phyloP scores from a whole-genome alignment of 2,113 vertebrate species.

The Poeciliopsis retropinna region DNA sequence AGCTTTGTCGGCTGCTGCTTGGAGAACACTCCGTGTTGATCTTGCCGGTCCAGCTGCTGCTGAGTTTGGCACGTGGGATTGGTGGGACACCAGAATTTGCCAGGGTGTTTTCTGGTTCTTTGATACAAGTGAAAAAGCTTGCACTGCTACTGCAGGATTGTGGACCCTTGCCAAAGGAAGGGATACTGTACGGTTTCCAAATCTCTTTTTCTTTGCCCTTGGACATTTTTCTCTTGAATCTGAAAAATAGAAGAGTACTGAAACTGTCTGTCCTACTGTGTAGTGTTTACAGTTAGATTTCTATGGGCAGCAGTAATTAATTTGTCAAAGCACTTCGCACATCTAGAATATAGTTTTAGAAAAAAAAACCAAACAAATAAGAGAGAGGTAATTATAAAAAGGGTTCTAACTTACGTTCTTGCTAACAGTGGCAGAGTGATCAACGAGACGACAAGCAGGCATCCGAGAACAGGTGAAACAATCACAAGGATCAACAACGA shows the following conservation, averaged over 20 bases:
- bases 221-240: slow-evolving; percentile 45
- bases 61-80: slow-evolving; percentile 75
- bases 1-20: slow-evolving; percentile 45
- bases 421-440: slow-evolving; percentile 46
- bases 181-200: slow-evolving; percentile 10
- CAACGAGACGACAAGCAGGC: slow-evolving; percentile 57
- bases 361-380: background rate
- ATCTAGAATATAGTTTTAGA: no score
- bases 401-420: slow-evolving; percentile 49
- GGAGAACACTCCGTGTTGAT: slow-evolving; percentile 60
- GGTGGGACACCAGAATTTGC: slow-evolving; percentile 34
- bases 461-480: slow-evolving; percentile 61
- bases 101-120: background rate
- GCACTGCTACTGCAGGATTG: background rate
- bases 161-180: slow-evolving; percentile 4
- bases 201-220: slow-evolving; percentile 1
- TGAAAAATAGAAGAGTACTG: slow-evolving; percentile 1
- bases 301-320: background rate
- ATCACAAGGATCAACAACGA: slow-evolving; percentile 64
- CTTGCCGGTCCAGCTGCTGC: slow-evolving; percentile 52
- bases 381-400: slow-evolving; percentile 1
- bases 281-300: background rate
- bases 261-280: background rate
- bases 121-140: background rate
- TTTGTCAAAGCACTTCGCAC: background rate